Evolutionary conservation across 2,888 invertebrate species (phyloP).

Genomic region (Tortrix viridana): DNA sequence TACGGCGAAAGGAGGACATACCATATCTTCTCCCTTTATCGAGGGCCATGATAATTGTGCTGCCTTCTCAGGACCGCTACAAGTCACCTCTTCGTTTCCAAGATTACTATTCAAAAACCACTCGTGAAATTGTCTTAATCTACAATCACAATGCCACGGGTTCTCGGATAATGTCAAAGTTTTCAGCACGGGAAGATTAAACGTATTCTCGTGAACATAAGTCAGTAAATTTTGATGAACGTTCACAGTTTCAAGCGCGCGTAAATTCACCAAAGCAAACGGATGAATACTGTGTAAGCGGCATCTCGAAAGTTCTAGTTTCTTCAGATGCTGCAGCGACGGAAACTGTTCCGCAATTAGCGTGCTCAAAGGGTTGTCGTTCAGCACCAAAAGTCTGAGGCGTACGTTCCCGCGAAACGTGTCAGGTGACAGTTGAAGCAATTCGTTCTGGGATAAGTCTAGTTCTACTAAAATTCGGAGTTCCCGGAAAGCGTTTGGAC

Average conservation of each 20-base stretch:
- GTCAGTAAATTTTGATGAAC: conserved; percentile 91
- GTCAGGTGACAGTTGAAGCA: conserved; percentile 88
- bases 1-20: conserved; percentile 90
- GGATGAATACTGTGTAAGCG: conserved; percentile 89
- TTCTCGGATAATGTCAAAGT: conserved; percentile 92
- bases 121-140: conserved; percentile 90
- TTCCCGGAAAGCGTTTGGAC: conserved; percentile 92
- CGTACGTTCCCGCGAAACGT: conserved; percentile 94
- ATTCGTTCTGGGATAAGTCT: conserved; percentile 92
- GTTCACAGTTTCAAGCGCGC: conserved; percentile 91
- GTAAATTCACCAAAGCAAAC: conserved; percentile 89
- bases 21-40: conserved; percentile 89
- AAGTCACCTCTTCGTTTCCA: conserved; percentile 89
- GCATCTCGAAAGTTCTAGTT: conserved; percentile 91
- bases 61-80: conserved; percentile 87
- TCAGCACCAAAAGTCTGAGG: conserved; percentile 89
- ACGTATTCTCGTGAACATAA: conserved; percentile 82
- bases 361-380: conserved; percentile 90
- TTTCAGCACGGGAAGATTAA: conserved; percentile 85
- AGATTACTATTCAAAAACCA: conserved; percentile 93
- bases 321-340: conserved; percentile 89
- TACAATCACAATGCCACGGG: conserved; percentile 96
- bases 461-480: conserved; percentile 93
- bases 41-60: conserved; percentile 89
- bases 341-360: conserved; percentile 92